phyloP scores from a whole-genome alignment of 2,888 invertebrate genomes.

The Sinohyriopsis cumingii region DNA sequence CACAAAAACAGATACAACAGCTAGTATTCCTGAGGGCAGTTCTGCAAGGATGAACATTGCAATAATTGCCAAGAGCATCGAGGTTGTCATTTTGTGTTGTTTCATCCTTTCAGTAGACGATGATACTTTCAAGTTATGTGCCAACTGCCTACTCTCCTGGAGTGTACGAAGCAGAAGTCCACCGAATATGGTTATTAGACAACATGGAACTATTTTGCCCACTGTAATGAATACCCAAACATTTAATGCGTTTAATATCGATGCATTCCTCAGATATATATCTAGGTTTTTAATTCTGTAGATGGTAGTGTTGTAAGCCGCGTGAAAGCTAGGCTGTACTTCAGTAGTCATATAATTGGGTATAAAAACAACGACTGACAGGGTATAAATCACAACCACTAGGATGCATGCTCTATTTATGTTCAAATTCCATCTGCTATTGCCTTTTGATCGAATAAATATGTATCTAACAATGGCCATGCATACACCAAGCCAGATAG shows the following conservation, averaged over 20 bases:
- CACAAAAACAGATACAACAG: constrained; percentile 84
- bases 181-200: constrained; percentile 83
- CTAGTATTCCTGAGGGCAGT: constrained; percentile 85
- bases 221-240: constrained; percentile 95
- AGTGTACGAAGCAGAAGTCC: constrained; percentile 71
- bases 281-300: constrained; percentile 39
- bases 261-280: constrained; percentile 24
- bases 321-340: constrained; percentile 22
- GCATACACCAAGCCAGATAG: constrained; percentile 93
- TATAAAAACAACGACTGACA: constrained; percentile 52
- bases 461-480: constrained; percentile 81
- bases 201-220: constrained; percentile 91
- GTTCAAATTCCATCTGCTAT: constrained; percentile 30
- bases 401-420: constrained; percentile 72
- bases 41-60: constrained; percentile 90
- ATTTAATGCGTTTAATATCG: constrained; percentile 73
- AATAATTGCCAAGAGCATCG: constrained; percentile 83
- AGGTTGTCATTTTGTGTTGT: constrained; percentile 82
- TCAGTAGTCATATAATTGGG: constrained; percentile 58
- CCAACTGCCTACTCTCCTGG: constrained; percentile 52
- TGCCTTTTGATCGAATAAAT: constrained; percentile 42
- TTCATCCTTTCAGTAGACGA: constrained; percentile 43
- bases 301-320: constrained; percentile 29
- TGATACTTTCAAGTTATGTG: constrained; percentile 50
- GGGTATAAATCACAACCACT: constrained; percentile 75